Evolutionary conservation across 2,888 invertebrate species (phyloP).

Genomic region (Caenorhabditis sp.): DNA sequence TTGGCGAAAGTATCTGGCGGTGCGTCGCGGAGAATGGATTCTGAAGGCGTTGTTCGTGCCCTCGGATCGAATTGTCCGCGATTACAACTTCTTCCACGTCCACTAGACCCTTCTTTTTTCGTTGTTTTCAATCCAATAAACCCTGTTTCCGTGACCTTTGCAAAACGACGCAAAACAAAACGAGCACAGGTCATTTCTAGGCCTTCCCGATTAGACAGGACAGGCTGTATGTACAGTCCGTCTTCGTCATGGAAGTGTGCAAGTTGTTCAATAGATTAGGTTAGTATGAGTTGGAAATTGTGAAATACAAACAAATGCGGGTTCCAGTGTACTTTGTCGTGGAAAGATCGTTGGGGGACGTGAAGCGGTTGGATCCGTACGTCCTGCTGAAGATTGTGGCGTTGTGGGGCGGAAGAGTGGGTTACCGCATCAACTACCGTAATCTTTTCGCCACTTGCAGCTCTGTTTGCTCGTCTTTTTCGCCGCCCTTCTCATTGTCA

Average conservation of each 20-base stretch:
- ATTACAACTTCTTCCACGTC: constrained; percentile 4
- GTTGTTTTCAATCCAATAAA: neutral
- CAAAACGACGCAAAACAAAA: neutral
- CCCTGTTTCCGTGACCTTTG: neutral
- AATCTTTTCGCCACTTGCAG: constrained; percentile 6
- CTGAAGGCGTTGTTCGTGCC: constrained; percentile 15
- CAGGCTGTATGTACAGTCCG: no score
- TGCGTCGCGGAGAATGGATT: constrained; percentile 14
- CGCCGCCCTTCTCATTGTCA: neutral
- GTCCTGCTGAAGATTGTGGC: constrained; percentile 13
- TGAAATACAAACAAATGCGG: neutral
- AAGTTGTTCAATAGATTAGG: constrained; percentile 30
- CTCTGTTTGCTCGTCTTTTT: constrained; percentile 24
- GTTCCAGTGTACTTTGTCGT: constrained; percentile 35
- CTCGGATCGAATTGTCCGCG: constrained; percentile 15
- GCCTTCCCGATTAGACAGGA: no score
- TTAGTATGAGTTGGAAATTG: neutral
- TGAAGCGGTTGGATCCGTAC: constrained; percentile 17
- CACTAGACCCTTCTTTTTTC: neutral
- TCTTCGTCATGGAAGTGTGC: constrained; percentile 24
- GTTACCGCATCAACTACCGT: neutral
- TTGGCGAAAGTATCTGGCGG: constrained; percentile 24
- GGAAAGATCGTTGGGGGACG: constrained; percentile 14
- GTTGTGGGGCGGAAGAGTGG: constrained; percentile 25
- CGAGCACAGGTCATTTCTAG: no score